phyloP scores from a whole-genome alignment of 2,113 vertebrate genomes.

The Chaetodon auriga region DNA sequence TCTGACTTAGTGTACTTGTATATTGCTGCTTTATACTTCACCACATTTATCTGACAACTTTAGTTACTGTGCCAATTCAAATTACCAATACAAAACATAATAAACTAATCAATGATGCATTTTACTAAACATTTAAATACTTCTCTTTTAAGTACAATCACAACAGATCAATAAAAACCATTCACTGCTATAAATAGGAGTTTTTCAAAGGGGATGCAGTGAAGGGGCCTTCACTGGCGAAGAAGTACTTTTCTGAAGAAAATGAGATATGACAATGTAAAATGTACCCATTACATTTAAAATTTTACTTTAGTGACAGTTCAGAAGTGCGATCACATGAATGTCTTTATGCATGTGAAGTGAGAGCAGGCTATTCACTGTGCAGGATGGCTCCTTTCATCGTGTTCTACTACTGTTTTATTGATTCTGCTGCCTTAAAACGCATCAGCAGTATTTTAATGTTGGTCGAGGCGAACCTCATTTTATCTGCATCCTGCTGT shows the following conservation, averaged over 20 bases:
- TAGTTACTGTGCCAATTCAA: neutral
- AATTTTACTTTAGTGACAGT: neutral
- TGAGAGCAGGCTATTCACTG: neutral
- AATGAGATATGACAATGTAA: neutral
- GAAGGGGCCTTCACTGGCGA: neutral
- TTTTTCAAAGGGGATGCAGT: neutral
- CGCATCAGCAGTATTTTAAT: neutral
- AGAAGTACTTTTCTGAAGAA: neutral
- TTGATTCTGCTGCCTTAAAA: neutral
- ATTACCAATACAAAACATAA: neutral
- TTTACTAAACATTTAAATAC: neutral
- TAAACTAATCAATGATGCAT: neutral
- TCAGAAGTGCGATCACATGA: neutral
- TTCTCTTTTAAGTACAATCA: neutral
- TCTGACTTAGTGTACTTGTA: neutral
- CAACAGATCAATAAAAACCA: conserved; percentile 4
- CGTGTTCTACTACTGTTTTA: neutral
- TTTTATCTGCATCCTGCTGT: neutral
- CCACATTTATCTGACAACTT: neutral
- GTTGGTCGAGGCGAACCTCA: neutral
- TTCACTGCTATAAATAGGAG: neutral
- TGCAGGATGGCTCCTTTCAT: neutral
- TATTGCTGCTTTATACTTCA: neutral
- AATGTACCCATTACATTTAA: neutral
- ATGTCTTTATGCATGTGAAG: neutral